Evolutionary conservation across 2,888 invertebrate species (phyloP), one percentile per base, ranked within the genome.

Genomic region (Diloba caeruleocephala): DNA sequence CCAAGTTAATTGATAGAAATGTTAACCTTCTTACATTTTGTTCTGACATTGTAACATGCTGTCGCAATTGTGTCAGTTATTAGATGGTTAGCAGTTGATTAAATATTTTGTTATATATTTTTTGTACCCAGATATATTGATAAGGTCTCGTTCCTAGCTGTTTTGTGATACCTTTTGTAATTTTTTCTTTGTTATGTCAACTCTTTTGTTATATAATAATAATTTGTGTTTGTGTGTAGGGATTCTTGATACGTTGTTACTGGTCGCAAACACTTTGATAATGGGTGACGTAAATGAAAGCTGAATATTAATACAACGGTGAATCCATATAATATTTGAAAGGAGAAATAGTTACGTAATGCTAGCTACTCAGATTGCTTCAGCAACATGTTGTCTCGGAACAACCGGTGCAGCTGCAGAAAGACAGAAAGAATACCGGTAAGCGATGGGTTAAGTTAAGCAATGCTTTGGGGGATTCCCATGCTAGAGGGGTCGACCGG

Each of bases 71-170:
- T 68, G 7, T n/a, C 4, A 10, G 23, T 48, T 59, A 52, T 59
- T 44, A 57, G 37, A 71, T 57, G 32, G 57, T 58, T 42, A 37
- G 36, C 23, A 34, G 45, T 56, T 59, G 69, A 69, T 72, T 72
- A 65, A 58, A 65, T 54, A 63, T 70, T 56, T 60, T 46, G 38
- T 45, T 50, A 29, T 17, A 45, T 44, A 52, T 49, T 25, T 26
- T 67, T 50, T 64, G 50, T 57, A 17, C 28, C 15, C 0, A 3
- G 15, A 14, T 41, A 34, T 56, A 54, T 56, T 58, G 69, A 68
- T 61, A 68, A 32, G 55, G 69, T 26, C 26, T 64, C 44, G 26
- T 49, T 39, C n/a, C 12, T 9, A 36, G 38, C 14, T 17, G 33
- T 25, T 59, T 46, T 52, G 38, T 56, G 12, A 28, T 9, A 28